Base-by-base conservation (phyloP, 2,113 vertebrate species). In the Clinocottus analis region DNA sequence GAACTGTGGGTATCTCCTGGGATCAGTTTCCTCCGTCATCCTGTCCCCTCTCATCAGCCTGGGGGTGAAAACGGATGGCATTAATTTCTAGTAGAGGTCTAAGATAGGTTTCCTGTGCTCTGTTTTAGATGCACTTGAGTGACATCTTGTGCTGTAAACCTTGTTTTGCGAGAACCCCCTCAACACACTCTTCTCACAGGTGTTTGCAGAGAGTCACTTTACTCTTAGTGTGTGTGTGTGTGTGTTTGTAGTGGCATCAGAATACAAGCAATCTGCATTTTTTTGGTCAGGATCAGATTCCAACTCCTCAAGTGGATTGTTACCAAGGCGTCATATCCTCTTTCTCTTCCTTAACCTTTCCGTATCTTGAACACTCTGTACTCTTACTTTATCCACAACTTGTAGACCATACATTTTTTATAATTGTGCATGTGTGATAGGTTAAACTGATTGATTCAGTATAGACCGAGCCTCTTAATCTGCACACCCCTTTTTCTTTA, bases 271-370 rank as follows among this genome's bases (percentile, higher is more conserved):
- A 87, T 92, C 87, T 90, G 80, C 90, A 87, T 87, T 79, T 89
- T 88, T 86, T 90, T 85, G 79, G 72, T 72, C 72, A 69, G 88
- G 90, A 89, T 93, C 93, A 85, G 88, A 89, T 93, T 93, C 85
- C 90, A 77, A 70, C 14, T 75, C 56, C 14, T 75, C 56, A 91
- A 92, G 83, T 92, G 87, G 66, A 91, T 91, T 91, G 60, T 82
- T 77, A 68, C 80, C 5, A 70, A 85, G 81, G 87, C 73, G 17
- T 87, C 89, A 90, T 83, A 89, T 93, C 87, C 85, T 89, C 86
- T 92, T 91, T 91, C 90, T 77, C 70, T 79, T 75, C 63, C 10
- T 68, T 33, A 25, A 85, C 58, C 13, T 77, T 65, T 31, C 12
- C 67, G 17, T 23, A n/a, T 60, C 31, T 64, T 60, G 19, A 61